Evolutionary conservation across 2,888 invertebrate species (phyloP), one percentile per base, ranked within the genome.

Genomic region (Megamerina dolium): DNA sequence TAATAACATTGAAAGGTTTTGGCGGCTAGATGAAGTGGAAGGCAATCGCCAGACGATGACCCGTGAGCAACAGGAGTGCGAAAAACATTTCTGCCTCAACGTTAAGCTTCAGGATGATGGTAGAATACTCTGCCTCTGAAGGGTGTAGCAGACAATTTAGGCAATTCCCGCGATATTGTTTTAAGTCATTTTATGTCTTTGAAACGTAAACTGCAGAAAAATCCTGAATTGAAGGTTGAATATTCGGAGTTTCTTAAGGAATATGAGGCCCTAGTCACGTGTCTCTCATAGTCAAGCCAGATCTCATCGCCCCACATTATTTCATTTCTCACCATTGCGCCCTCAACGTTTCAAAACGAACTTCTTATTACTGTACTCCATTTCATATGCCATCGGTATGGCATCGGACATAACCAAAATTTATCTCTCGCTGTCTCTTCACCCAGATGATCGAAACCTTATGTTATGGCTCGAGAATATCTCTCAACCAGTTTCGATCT

Each of bases 11-110:
- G 37, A 45, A 20, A 14, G 32, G 14, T 13, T 41, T 1, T 37
- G 41, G 45, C 31, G 37, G 35, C 12, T 45, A 12, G 45, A 40
- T n/a, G 16, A 19, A 10, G 39, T 35, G 16, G 39, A 31, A 12
- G 29, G 17, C 10, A 20, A 13, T 3, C 37, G 37, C 26, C 36
- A 36, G 27, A 19, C 13, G 9, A 26, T 40, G 40, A 26, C 35
- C 4, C 26, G n/a, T 3, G 45, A 38, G 26, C 42, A 38, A 8
- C 21, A 27, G 23, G 5, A 16, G 8, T 44, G 35, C 21, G 43
- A 44, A 16, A 14, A 39, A 13, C 33, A 33, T 17, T 33, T 33
- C n/a, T 10, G 5, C n/a, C 8, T 16, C 9, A 33, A 14, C 2
- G 33, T 33, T 10, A 17, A 6, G 16, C 5, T 18, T 17, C 16